phyloP scores from a whole-genome alignment of 1,140 invertebrate genomes.

The Teleopsis dalmanni region DNA sequence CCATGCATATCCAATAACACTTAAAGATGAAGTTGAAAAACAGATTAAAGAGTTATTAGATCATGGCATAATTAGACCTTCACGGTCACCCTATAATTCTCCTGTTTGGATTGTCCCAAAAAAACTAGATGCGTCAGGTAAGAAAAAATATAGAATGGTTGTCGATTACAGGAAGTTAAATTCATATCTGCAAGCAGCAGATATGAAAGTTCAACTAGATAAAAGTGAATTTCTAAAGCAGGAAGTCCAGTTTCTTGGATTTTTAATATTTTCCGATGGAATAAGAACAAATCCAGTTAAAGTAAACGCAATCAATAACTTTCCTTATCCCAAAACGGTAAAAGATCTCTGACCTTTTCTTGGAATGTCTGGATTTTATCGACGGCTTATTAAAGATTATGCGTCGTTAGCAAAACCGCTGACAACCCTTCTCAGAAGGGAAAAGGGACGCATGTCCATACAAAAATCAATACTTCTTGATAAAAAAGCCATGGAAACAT shows the following conservation, averaged over 20 bases:
- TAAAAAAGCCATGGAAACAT: not conserved
- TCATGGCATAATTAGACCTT: constrained; percentile 26
- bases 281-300: no score
- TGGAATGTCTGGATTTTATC: no score
- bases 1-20: constrained; percentile 19
- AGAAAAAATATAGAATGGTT: constrained; percentile 33
- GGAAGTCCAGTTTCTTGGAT: no score
- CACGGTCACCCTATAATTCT: constrained; percentile 22
- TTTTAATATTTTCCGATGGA: no score
- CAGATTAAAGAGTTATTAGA: constrained; percentile 27
- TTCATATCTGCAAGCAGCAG: constrained; percentile 6
- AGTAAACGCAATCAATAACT: no score
- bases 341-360: no score
- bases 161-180: constrained; percentile 37
- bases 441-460: no score
- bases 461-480: no score
- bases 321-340: no score
- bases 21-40: constrained; percentile 21
- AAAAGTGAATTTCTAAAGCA: not conserved
- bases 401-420: no score
- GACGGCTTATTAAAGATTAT: no score
- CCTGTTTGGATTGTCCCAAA: constrained; percentile 16
- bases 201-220: constrained; percentile 1
- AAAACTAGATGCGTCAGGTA: constrained; percentile 16
- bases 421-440: no score